Conservation (phyloP, 2,888 invertebrate species). For the Strigamia crassipes region DNA sequence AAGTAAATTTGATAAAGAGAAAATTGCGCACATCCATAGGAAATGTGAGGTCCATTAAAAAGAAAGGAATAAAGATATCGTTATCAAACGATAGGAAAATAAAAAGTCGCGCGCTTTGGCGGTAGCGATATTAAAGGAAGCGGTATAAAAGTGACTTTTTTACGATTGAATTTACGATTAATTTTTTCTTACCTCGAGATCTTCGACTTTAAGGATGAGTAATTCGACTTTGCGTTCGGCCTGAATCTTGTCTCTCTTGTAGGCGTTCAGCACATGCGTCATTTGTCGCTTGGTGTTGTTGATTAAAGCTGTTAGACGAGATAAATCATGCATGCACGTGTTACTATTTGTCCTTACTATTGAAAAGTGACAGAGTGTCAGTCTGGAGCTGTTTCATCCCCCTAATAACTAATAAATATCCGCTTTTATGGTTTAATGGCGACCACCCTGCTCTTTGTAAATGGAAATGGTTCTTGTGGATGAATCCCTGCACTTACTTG, state of each 20-base stretch:
- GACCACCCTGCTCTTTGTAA: slow-evolving; percentile 20
- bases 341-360: slow-evolving; percentile 16
- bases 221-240: slow-evolving; percentile 54
- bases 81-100: not conserved
- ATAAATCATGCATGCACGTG: slow-evolving; percentile 14
- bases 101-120: not conserved
- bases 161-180: not conserved
- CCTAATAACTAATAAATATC: slow-evolving; percentile 33
- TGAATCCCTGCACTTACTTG: not conserved
- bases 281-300: slow-evolving; percentile 52
- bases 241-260: slow-evolving; percentile 53
- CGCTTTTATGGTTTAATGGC: slow-evolving; percentile 4
- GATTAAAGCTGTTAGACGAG: slow-evolving; percentile 50
- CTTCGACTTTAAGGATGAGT: slow-evolving; percentile 54
- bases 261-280: slow-evolving; percentile 51
- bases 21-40: not conserved
- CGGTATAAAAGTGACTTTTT: not conserved
- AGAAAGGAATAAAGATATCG: not conserved
- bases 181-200: slow-evolving; percentile 52
- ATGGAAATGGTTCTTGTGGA: not conserved
- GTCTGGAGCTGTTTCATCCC: not conserved
- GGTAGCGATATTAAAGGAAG: too few relatives aligned
- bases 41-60: not conserved
- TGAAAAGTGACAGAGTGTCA: slow-evolving; percentile 37
- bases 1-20: slow-evolving; percentile 1